Evolutionary conservation across 2,113 vertebrate species (phyloP), one percentile per base, ranked within the genome.

Genomic region (Scartelaos histophorus): DNA sequence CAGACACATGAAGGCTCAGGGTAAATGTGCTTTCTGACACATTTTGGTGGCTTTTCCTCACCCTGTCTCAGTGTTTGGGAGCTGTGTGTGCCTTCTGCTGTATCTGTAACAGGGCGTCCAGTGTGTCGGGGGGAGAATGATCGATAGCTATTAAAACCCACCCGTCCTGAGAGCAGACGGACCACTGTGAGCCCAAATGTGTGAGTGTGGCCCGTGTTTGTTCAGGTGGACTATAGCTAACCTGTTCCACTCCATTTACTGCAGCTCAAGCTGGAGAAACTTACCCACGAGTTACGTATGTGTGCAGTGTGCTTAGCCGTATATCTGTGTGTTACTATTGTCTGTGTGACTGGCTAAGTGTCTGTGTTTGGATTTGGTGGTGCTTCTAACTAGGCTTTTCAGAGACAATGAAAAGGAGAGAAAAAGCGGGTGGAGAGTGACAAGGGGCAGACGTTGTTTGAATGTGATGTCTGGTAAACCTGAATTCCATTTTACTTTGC

Each of bases 241-340:
- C 93, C 91, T 93, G 93, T 95, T 95, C 94, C 92, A 94, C 92
- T 90, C 92, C 92, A 93, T 91, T 95, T 95, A 94, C 90, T 90
- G 79, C 89, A 91, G 90, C 92, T 58, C 56, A 91, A 80, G 70
- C 92, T 89, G 83, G 90, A 89, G 77, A 60, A 78, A 74, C 81
- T 67, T 88, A 90, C 90, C 80, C 90, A 88, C 86, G 46, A 81
- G 78, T 74, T 76, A 75, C 57, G 70, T 79, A 70, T 71, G 43
- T 67, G 70, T 68, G 51, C 57, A 38, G 80, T 83, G 71, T 69
- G 76, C 72, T 75, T 71, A 51, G 83, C 61, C 66, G 53, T 56
- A 74, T 82, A 69, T 71, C 58, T 78, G 51, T 77, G 73, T 73
- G 66, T 76, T 66, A 68, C 60, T 71, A 76, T 66, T 73, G 77